These are phyloP conservation scores for Polydrusus tereticollis DNA, from an alignment of 2,888 invertebrate genomes.

Conservation along the genomic window DNA sequence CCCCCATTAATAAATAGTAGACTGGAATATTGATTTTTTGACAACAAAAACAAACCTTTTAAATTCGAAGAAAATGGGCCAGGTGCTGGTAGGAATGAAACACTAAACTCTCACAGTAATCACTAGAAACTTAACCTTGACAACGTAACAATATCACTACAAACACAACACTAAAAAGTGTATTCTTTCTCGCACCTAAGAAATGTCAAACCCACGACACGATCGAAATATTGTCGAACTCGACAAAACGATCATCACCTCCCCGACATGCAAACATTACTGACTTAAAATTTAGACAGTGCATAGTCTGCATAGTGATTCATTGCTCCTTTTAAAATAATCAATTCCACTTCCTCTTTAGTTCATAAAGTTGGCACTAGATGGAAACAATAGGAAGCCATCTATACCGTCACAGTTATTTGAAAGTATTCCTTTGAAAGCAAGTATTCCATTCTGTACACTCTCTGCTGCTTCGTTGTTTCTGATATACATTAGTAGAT, in stretches of 20 bases:
- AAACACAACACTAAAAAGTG: not conserved
- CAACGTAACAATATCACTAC: not conserved
- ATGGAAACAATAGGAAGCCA: too few species aligned
- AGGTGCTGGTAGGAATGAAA: not conserved
- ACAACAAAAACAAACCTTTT: constrained; percentile 1
- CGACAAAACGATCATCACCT: not conserved
- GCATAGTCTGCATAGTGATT: too few species aligned
- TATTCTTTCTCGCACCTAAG: not conserved
- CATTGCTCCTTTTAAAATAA: too few species aligned
- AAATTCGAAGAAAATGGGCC: not conserved
- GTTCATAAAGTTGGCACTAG: too few species aligned
- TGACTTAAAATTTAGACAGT: not conserved
- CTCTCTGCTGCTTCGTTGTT: too few species aligned
- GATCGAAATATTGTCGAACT: not conserved
- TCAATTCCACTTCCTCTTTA: too few species aligned
- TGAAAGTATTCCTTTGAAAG: too few species aligned
- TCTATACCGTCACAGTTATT: too few species aligned
- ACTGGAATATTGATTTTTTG: constrained; percentile 3
- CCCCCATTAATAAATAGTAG: too few species aligned
- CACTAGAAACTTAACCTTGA: not conserved
- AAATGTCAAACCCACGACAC: not conserved
- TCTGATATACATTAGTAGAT: too few species aligned
- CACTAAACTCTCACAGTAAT: not conserved
- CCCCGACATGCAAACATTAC: not conserved
- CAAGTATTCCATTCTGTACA: too few species aligned